These are phyloP conservation scores for Meloidogyne exigua DNA, from an alignment of 1,140 invertebrate genomes.

Conservation along the genomic window DNA sequence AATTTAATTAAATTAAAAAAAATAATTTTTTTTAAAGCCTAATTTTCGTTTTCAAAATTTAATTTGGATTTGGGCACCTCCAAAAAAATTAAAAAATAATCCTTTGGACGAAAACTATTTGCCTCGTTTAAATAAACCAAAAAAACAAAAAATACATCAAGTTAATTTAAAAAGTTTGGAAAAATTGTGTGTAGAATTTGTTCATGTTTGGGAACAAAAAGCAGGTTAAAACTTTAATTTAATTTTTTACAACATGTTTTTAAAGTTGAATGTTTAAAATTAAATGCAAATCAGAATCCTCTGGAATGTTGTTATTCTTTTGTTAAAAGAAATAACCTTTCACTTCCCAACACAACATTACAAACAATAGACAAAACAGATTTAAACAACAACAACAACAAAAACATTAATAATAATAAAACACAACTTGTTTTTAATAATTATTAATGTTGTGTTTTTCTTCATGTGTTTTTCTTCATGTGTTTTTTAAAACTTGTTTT, in stretches of 20 bases:
- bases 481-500: not conserved
- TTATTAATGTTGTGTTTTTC: too few species aligned
- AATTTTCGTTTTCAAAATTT: not conserved
- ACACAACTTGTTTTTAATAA: too few species aligned
- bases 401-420: not conserved
- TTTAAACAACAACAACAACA: not conserved
- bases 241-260: too few species aligned
- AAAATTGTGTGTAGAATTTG: not conserved
- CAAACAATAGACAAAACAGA: not conserved
- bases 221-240: not conserved
- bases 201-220: not conserved
- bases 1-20: not conserved
- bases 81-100: not conserved
- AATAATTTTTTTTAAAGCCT: not conserved
- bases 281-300: too few species aligned
- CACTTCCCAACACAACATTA: not conserved
- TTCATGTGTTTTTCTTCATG: too few species aligned
- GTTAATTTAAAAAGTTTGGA: not conserved
- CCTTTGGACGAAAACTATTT: not conserved
- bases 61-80: constrained; percentile 11
- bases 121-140: not conserved
- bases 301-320: not conserved
- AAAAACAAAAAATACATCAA: not conserved
- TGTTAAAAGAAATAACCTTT: not conserved
- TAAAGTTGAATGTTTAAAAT: not conserved